Evolutionary conservation across 2,888 invertebrate species (phyloP).

Genomic region (Copidosoma aretas): DNA sequence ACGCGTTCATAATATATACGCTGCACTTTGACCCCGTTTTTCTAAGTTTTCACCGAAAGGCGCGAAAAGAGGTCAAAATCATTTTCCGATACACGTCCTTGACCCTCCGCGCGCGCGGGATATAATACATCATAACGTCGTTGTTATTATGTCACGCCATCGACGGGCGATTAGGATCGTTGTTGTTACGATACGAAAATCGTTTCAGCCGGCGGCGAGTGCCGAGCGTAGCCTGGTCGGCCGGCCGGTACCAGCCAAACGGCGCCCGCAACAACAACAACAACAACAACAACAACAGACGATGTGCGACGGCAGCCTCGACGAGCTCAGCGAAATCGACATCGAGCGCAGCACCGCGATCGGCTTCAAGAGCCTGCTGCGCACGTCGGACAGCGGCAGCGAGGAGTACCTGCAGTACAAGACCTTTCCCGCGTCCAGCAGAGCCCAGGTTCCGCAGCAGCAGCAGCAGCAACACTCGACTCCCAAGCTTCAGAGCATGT

Average conservation of each 20-base stretch:
- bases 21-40: background rate
- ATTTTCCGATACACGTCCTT: background rate
- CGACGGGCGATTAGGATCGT: too few relatives aligned
- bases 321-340: constrained; percentile 42
- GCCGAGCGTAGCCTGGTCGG: constrained; percentile 18
- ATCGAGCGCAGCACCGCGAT: constrained; percentile 53
- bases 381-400: constrained; percentile 53
- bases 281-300: constrained; percentile 1
- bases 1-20: background rate
- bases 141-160: too few relatives aligned
- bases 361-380: constrained; percentile 51
- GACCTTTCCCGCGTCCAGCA: constrained; percentile 41
- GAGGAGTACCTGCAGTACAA: constrained; percentile 53
- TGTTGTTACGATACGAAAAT: too few relatives aligned
- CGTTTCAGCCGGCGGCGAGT: constrained; percentile 15
- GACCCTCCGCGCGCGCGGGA: too few relatives aligned
- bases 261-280: constrained; percentile 19
- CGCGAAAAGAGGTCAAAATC: background rate
- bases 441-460: background rate
- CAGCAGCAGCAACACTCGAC: constrained; percentile 10
- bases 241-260: constrained; percentile 39
- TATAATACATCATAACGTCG: too few relatives aligned
- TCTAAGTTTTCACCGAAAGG: background rate
- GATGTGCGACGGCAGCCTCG: constrained; percentile 37
- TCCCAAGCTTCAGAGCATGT: constrained; percentile 2